phyloP scores from a whole-genome alignment of 2,797 vertebrate species.

The Squalus acanthias region DNA sequence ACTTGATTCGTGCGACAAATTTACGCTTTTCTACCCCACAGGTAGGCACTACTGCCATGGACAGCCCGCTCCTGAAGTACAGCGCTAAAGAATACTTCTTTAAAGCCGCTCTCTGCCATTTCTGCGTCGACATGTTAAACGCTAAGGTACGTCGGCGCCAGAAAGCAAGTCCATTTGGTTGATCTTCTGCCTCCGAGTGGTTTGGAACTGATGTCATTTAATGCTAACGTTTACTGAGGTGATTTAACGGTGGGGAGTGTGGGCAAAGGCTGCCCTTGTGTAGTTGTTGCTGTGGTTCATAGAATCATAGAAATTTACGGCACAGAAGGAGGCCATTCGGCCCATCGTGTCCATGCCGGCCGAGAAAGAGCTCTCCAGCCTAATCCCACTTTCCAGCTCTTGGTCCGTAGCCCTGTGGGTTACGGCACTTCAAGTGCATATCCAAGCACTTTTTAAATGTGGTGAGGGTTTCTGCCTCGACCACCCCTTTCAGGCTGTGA shows the following conservation, averaged over 20 bases:
- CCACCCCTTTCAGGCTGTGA: no score
- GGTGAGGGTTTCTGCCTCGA: no score
- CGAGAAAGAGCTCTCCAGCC: no score
- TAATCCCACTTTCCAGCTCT: no score
- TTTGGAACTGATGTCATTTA: no score
- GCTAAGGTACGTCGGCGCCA: constrained; percentile 65
- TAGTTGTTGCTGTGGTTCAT: not conserved
- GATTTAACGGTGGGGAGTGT: not conserved
- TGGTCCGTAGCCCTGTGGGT: no score
- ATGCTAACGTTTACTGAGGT: not conserved
- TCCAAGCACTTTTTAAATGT: no score
- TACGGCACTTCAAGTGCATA: no score
- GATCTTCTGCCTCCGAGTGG: not conserved
- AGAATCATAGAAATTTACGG: no score
- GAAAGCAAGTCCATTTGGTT: not conserved
- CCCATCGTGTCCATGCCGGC: no score
- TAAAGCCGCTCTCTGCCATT: constrained; percentile 82
- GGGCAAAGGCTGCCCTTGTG: not conserved
- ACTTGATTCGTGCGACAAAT: not conserved
- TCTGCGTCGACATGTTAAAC: constrained; percentile 86
- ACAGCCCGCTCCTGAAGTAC: constrained; percentile 86
- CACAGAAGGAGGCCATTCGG: no score
- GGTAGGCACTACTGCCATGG: constrained; percentile 83
- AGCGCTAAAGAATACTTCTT: constrained; percentile 91
- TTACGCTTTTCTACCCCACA: constrained; percentile 43